Base-by-base conservation (phyloP, 2,888 invertebrate genomes). In the Mythimna pallens region DNA sequence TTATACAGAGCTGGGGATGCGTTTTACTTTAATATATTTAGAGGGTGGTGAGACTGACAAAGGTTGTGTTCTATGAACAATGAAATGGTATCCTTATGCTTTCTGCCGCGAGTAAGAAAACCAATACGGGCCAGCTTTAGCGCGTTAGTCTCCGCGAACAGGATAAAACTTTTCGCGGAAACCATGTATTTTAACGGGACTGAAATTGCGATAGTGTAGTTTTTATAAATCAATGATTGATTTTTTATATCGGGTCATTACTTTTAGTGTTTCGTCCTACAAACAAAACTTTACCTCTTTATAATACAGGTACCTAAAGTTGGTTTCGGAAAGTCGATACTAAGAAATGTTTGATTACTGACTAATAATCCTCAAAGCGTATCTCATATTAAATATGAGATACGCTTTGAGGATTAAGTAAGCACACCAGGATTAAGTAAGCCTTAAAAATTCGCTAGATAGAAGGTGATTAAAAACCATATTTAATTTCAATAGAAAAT, bases 1-100 rank as follows among this genome's bases (percentile, higher is more conserved):
- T 81, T 81, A 76, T 81, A 86, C 77, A 58, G 66, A 85, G 83
- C 75, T 76, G 68, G 74, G 73, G 65, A 86, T 86, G 82, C 82
- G 87, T 86, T 86, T 84, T 70, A 74, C 72, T 83, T 84, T 82
- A 87, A 87, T 84, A 84, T 84, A 84, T 84, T 83, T 80, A 78
- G 74, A 72, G 67, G 76, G 65, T 55, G 70, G 66, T 55, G 54
- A 34, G 57, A 73, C 36, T 55, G 52, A 78, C 72, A 73, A 82
- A 79, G 68, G 77, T 78, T 82, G 63, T 75, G 58, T 73, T 67
- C 43, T 22, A 61, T 47, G 58, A 54, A 54, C 65, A 73, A 69
- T 57, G 63, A 62, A 66, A 72, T 68, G 22, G 30, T 64, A 66
- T 65, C 22, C 30, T 63, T 14, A n/a, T 43, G n/a, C 40, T 61